Evolutionary conservation across 2,113 vertebrate genomes (phyloP).

Genomic region (Upupa epops): DNA sequence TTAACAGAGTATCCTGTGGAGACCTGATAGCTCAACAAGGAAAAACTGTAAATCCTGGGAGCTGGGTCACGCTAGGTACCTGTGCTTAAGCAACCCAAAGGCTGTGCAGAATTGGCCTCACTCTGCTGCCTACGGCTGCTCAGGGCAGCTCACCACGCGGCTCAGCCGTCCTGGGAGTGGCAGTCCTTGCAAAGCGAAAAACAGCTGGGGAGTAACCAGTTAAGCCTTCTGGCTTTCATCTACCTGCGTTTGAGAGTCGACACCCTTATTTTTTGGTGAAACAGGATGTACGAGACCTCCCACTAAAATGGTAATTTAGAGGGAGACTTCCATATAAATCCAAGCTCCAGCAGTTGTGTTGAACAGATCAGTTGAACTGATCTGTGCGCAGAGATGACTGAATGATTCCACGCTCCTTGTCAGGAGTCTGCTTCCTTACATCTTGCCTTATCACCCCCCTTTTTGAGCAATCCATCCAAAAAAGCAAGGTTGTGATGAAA

Average conservation of each 20-base stretch:
- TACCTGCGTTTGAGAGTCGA: constrained; percentile 9
- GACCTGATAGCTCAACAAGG: background rate
- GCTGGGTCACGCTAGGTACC: rapidly evolving
- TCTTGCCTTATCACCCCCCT: background rate
- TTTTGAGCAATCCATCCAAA: background rate
- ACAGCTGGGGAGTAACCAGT: constrained; percentile 41
- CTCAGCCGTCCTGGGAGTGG: background rate
- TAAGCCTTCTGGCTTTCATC: constrained; percentile 44
- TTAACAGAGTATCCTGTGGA: background rate
- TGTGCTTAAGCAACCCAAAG: background rate
- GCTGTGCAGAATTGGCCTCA: rapidly evolving
- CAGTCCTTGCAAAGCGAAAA: background rate
- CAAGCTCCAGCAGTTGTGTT: background rate
- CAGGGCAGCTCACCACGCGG: background rate
- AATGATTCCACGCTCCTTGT: background rate
- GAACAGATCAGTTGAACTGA: background rate
- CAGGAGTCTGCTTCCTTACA: background rate
- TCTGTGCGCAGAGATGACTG: background rate
- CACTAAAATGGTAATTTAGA: constrained; percentile 47
- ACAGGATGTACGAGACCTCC: constrained; percentile 57
- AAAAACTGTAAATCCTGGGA: rapidly evolving
- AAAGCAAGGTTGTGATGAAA: rapidly evolving
- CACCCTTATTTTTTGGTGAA: constrained; percentile 39
- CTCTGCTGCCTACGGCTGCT: background rate
- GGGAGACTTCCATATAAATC: background rate